These are phyloP conservation scores for Strongylocentrotus purpuratus DNA, from an alignment of 35 echinoderm and acorn worm genomes.

Conservation along the genomic window DNA sequence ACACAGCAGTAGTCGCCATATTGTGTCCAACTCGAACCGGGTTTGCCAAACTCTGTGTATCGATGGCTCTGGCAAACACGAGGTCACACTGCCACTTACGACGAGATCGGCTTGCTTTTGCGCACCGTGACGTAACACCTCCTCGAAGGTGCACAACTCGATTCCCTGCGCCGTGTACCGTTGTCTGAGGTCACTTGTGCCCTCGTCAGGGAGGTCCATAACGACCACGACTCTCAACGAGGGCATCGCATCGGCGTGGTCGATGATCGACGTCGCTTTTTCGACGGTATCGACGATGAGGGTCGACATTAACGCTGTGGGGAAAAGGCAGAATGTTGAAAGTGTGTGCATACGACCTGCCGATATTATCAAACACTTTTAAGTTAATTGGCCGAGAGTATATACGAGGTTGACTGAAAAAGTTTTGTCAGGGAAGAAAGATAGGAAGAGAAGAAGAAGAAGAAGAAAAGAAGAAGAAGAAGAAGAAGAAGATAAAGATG, in stretches of 20 bases:
- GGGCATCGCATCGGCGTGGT: slow-evolving; percentile 40
- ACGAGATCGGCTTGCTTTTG: not conserved
- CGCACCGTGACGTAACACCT: not conserved
- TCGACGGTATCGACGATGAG: slow-evolving; percentile 37
- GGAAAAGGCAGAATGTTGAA: not conserved
- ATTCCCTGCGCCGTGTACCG: not conserved
- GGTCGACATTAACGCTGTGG: slow-evolving; percentile 28
- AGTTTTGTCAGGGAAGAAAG: not conserved
- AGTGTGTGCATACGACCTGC: not conserved
- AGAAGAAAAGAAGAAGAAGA: not conserved
- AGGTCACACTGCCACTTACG: not conserved
- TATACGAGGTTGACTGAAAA: too few species aligned
- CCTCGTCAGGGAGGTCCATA: slow-evolving; percentile 21
- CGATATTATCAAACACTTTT: too few species aligned
- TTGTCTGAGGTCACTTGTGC: not conserved
- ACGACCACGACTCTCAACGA: not conserved
- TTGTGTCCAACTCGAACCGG: too few species aligned
- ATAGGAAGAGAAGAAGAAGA: not conserved
- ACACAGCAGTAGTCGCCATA: too few species aligned
- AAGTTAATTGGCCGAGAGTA: too few species aligned
- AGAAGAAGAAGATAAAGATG: not conserved
- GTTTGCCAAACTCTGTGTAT: too few species aligned
- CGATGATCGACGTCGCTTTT: slow-evolving; percentile 28
- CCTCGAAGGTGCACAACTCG: not conserved
- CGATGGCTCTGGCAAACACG: too few species aligned